A percentile compares a stretch with the other conserved stretches of the same genome.
Conservation (phyloP, 2,797 vertebrate genomes). For the Enteromius treurensis region DNA sequence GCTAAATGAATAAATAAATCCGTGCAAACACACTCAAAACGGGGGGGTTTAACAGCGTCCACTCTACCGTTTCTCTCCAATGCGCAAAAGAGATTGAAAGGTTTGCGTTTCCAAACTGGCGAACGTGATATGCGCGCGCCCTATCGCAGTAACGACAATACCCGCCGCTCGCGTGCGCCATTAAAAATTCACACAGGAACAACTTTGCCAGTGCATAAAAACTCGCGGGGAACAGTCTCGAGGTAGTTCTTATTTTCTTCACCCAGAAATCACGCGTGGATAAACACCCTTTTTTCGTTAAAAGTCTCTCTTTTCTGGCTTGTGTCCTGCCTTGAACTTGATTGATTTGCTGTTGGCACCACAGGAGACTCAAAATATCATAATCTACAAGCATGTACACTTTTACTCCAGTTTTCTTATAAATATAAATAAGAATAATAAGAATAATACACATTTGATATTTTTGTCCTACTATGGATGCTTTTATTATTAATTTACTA, state of each 20-base stretch:
- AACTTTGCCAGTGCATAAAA: constrained; percentile 72
- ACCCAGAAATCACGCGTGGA: constrained; percentile 16
- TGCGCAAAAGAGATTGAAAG: constrained; percentile 69
- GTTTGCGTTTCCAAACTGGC: constrained; percentile 75
- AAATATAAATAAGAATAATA: not conserved
- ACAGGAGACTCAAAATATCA: not conserved
- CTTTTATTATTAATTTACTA: no score
- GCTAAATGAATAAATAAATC: constrained; percentile 31
- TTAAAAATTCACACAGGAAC: constrained; percentile 84
- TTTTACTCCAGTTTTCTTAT: not conserved
- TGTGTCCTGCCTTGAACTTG: not conserved
- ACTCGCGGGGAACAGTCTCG: constrained; percentile 48
- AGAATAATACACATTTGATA: not conserved
- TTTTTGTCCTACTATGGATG: not conserved
- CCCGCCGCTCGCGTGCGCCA: constrained; percentile 72
- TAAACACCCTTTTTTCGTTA: not conserved
- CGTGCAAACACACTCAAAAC: constrained; percentile 45
- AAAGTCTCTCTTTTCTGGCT: not conserved
- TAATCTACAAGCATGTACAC: not conserved
- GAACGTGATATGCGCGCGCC: constrained; percentile 77
- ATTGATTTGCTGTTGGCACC: constrained; percentile 1
- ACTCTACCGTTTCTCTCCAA: constrained; percentile 73
- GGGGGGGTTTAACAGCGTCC: constrained; percentile 73
- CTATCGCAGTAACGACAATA: constrained; percentile 74
- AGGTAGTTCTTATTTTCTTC: constrained; percentile 33